phyloP scores from a whole-genome alignment of 2,797 vertebrate genomes.

The Sebastes goodei region DNA sequence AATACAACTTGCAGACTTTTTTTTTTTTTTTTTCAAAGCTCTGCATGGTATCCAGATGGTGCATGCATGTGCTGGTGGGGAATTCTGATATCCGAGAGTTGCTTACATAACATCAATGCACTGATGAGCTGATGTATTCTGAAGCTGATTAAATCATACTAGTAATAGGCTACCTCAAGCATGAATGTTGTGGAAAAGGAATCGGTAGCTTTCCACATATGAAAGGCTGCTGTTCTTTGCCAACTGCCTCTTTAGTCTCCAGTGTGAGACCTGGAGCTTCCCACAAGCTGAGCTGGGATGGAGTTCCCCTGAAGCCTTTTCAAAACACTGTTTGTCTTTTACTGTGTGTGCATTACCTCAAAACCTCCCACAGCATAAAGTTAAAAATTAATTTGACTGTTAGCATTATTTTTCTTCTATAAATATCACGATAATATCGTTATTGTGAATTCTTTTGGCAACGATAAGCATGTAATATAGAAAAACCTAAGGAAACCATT shows the following conservation, averaged over 20 bases:
- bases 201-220: background rate
- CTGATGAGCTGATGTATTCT: background rate
- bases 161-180: background rate
- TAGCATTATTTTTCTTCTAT: no score
- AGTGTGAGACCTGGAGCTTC: conserved; percentile 11
- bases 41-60: background rate
- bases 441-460: no score
- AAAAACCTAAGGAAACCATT: no score
- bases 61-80: background rate
- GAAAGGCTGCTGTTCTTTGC: background rate
- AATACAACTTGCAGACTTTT: background rate
- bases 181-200: background rate
- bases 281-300: conserved; percentile 10
- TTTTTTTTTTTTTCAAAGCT: background rate
- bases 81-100: background rate
- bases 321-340: conserved; percentile 1
- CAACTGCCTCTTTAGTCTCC: conserved; percentile 7
- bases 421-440: no score
- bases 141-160: background rate
- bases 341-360: background rate
- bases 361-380: background rate
- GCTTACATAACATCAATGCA: background rate
- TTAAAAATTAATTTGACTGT: no score
- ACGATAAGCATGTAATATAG: no score
- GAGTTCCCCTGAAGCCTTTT: conserved; percentile 16